A percentile compares a stretch with the other conserved stretches of the same genome.
These are phyloP conservation scores for Capra hircus DNA, from an alignment of 2,113 vertebrate species.

Conservation along the genomic window DNA sequence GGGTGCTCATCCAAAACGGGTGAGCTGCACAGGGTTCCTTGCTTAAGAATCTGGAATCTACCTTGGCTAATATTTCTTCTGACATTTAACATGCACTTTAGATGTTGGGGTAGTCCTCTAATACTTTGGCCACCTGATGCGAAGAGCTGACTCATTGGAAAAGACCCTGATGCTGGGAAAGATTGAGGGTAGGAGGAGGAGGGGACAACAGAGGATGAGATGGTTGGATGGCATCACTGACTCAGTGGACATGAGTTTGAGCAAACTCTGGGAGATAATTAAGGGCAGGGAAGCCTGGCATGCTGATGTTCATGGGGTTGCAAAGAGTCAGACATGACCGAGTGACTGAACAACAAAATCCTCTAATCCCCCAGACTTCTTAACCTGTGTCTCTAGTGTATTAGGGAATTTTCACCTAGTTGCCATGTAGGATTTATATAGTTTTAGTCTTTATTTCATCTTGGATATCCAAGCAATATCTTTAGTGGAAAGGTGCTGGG, in stretches of 20 bases:
- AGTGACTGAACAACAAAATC: not conserved
- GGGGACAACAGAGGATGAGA: not conserved
- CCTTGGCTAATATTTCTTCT: not conserved
- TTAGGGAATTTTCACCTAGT: not conserved
- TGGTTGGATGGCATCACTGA: not conserved
- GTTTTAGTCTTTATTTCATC: not conserved
- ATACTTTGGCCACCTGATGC: not conserved
- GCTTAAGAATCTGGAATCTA: not conserved
- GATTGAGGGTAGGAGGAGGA: not conserved
- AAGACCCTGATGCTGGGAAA: not conserved
- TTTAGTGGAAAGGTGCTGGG: not conserved
- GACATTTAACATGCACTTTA: not conserved
- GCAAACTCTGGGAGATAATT: not conserved
- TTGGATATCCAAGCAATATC: not conserved
- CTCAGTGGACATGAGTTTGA: not conserved
- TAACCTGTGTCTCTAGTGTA: not conserved
- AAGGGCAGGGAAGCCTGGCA: not conserved
- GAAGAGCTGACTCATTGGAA: not conserved
- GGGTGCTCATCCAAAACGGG: not conserved
- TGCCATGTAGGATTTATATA: not conserved
- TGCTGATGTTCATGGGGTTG: not conserved
- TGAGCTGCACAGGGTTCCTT: not conserved
- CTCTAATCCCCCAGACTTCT: not conserved
- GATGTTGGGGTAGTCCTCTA: too few species aligned
- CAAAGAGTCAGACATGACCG: not conserved